These are phyloP conservation scores for Ispidina picta DNA, from an alignment of 2,797 vertebrate genomes.

Conservation along the genomic window DNA sequence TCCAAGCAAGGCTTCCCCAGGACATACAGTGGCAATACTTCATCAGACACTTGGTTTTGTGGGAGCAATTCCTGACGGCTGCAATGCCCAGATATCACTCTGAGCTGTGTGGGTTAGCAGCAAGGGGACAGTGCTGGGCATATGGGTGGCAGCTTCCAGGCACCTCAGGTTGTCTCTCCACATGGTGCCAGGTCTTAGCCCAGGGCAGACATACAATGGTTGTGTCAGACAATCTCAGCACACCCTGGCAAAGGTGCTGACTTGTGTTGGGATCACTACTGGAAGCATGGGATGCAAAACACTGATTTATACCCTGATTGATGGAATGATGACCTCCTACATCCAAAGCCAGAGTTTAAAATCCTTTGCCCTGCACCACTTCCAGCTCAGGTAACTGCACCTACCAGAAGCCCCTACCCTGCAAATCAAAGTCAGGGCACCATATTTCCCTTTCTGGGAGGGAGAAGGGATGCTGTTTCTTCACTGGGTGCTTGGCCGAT, in stretches of 20 bases:
- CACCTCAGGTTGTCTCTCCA: not conserved
- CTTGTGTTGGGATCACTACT: not conserved
- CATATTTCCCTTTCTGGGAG: not conserved
- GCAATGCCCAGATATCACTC: accelerated
- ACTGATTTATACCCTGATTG: not conserved
- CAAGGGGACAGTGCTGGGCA: not conserved
- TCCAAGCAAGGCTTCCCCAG: not conserved
- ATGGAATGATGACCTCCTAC: not conserved
- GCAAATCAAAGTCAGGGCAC: not conserved
- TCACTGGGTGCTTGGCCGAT: not conserved
- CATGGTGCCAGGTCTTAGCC: not conserved
- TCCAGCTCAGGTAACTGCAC: not conserved
- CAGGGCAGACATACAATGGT: not conserved
- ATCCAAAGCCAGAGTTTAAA: not conserved
- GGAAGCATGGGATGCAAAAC: accelerated
- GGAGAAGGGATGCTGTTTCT: not conserved
- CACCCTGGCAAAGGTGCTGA: not conserved
- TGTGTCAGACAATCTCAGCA: not conserved
- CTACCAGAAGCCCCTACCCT: not conserved
- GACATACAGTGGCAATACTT: not conserved
- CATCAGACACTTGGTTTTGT: not conserved
- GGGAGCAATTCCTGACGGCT: not conserved
- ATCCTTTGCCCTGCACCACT: not conserved
- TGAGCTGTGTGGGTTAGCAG: accelerated
- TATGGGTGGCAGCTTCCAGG: not conserved